Evolutionary conservation across 2,797 vertebrate species (phyloP).

Genomic region (Peromyscus attwateri): DNA sequence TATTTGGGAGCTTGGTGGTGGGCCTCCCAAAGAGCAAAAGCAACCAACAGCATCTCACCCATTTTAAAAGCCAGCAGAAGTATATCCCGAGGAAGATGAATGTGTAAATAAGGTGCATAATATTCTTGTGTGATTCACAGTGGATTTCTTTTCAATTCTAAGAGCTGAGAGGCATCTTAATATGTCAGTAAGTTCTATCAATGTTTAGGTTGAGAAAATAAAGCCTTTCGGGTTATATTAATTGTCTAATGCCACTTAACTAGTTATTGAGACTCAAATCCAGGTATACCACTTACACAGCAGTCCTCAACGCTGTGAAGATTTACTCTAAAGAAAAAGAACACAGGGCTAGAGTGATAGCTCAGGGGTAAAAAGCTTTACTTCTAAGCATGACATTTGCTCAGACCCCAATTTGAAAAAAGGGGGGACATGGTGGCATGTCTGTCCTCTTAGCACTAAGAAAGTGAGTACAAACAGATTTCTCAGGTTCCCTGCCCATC

Average conservation of each 20-base stretch:
- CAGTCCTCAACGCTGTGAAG: not conserved
- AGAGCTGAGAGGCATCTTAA: conserved; percentile 1
- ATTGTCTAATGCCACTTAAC: not conserved
- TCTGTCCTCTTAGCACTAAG: not conserved
- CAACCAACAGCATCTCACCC: not conserved
- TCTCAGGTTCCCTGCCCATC: not conserved
- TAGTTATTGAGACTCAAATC: not conserved
- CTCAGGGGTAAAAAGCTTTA: not conserved
- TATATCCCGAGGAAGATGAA: conserved; percentile 21
- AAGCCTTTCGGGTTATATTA: not conserved
- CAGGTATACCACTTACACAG: not conserved
- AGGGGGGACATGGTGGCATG: not conserved
- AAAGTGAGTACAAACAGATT: not conserved
- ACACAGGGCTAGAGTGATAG: not conserved
- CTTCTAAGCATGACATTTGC: not conserved
- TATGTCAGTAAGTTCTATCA: conserved; percentile 21
- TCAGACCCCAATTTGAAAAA: not conserved
- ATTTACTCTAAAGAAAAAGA: not conserved
- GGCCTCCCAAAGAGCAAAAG: no score
- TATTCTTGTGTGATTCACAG: conserved; percentile 22
- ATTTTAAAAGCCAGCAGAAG: conserved; percentile 28
- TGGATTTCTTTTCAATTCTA: conserved; percentile 42
- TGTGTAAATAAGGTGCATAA: not conserved
- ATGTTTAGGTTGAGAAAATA: conserved; percentile 50
- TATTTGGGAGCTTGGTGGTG: no score